These are phyloP conservation scores for Hafferia zeledoni DNA, from an alignment of 2,797 vertebrate genomes.

Conservation along the genomic window DNA sequence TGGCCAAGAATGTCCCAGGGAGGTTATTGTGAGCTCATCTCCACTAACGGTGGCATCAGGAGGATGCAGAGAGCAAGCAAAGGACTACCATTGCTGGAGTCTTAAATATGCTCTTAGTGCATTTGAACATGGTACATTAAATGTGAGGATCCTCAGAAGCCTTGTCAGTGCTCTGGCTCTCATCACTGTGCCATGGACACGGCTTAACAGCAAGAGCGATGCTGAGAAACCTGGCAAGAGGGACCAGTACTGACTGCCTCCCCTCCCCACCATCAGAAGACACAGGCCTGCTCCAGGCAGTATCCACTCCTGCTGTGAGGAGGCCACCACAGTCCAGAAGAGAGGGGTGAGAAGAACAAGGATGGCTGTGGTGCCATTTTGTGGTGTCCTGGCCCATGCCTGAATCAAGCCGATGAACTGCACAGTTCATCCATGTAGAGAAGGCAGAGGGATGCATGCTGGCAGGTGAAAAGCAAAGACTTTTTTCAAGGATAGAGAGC, in stretches of 20 bases:
- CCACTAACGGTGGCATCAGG: background rate
- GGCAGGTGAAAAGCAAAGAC: background rate
- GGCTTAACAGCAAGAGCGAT: background rate
- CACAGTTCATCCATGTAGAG: background rate
- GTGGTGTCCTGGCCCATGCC: background rate
- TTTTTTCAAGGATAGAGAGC: background rate
- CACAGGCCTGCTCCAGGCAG: background rate
- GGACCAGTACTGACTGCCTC: background rate
- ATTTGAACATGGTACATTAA: background rate
- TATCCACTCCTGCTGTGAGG: background rate
- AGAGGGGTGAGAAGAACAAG: background rate
- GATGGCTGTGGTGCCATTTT: background rate
- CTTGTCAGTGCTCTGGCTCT: background rate
- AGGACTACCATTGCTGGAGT: background rate
- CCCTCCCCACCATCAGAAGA: background rate
- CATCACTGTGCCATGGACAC: accelerated
- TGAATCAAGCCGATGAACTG: accelerated
- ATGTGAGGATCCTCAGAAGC: background rate
- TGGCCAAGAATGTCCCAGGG: background rate
- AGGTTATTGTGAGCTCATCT: background rate
- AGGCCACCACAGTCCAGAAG: background rate
- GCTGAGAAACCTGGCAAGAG: background rate
- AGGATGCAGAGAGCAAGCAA: background rate
- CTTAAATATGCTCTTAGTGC: background rate
- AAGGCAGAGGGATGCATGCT: background rate